phyloP scores from a whole-genome alignment of 1,140 invertebrate genomes.

The Chrysomallon squamiferum region DNA sequence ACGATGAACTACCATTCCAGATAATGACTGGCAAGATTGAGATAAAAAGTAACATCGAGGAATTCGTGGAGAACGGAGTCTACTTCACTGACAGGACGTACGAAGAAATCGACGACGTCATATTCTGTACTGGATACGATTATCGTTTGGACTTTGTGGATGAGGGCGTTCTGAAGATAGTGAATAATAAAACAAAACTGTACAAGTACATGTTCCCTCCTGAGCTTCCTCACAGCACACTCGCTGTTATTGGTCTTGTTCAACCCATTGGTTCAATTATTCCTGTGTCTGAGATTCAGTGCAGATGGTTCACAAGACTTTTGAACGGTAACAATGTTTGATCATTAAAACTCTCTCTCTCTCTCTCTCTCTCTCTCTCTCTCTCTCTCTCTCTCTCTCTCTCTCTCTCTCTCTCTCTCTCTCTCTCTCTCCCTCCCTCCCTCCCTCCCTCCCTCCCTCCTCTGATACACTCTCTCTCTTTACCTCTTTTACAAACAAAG shows the following conservation, averaged over 20 bases:
- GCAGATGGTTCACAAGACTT: slow-evolving; percentile 59
- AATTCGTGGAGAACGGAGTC: slow-evolving; percentile 52
- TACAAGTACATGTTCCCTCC: slow-evolving; percentile 68
- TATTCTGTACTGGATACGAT: slow-evolving; percentile 59
- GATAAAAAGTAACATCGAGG: slow-evolving; percentile 55
- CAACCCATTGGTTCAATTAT: slow-evolving; percentile 68
- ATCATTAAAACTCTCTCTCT: too few species aligned
- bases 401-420: not conserved
- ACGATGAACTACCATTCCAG: slow-evolving; percentile 67
- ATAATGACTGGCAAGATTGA: slow-evolving; percentile 64
- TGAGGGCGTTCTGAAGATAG: slow-evolving; percentile 30
- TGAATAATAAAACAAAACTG: slow-evolving; percentile 61
- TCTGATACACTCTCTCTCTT: too few species aligned
- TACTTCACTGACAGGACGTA: slow-evolving; percentile 47
- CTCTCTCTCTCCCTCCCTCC: too few species aligned
- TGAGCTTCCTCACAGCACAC: slow-evolving; percentile 50
- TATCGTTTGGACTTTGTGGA: slow-evolving; percentile 55
- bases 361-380: not conserved
- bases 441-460: too few species aligned
- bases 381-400: not conserved
- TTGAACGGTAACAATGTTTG: slow-evolving; percentile 42
- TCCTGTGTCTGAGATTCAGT: slow-evolving; percentile 68
- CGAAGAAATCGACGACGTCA: slow-evolving; percentile 53
- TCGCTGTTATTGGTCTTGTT: slow-evolving; percentile 67
- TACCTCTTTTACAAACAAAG: too few species aligned